Percentiles rank a stretch among this genome's conserved stretches.
phyloP scores from a whole-genome alignment of 2,113 vertebrate genomes.

The Platanista minor region DNA sequence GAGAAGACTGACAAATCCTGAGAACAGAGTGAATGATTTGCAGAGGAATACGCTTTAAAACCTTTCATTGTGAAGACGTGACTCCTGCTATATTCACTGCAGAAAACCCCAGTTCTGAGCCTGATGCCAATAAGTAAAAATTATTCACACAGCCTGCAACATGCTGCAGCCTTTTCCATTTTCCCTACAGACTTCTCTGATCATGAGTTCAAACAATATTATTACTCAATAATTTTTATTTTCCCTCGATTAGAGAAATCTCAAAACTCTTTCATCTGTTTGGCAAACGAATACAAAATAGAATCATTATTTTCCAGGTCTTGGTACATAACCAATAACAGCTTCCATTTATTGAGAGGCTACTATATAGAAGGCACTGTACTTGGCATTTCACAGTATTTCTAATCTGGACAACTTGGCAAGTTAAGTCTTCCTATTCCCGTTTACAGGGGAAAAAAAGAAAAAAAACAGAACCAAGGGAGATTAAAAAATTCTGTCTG shows the following conservation, averaged over 20 bases:
- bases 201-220: background rate
- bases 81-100: background rate
- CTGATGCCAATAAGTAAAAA: background rate
- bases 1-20: background rate
- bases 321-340: background rate
- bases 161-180: background rate
- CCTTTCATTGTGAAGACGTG: background rate
- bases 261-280: background rate
- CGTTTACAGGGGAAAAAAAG: background rate
- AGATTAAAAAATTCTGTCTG: conserved; percentile 1
- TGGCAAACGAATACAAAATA: background rate
- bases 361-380: background rate
- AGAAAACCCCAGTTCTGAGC: background rate
- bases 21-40: background rate
- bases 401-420: background rate
- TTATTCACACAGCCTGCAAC: background rate
- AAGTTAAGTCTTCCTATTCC: background rate
- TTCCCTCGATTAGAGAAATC: background rate
- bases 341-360: background rate
- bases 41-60: background rate
- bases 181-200: background rate
- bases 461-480: background rate
- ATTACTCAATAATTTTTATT: background rate
- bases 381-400: background rate
- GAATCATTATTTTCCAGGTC: background rate